Conservation (phyloP, 1,140 invertebrate species). For the Dryas iulia region DNA sequence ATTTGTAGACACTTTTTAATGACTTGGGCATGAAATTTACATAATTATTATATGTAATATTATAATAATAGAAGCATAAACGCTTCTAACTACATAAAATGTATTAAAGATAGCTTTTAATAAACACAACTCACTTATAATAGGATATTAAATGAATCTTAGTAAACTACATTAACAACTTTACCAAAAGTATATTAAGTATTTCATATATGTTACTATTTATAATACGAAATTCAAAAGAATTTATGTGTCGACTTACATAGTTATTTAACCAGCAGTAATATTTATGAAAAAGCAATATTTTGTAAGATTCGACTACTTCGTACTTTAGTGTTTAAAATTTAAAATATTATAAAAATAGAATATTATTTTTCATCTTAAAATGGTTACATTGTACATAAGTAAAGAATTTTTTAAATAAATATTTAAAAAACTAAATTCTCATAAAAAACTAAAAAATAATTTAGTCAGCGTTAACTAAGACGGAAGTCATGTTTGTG, state of each 20-base stretch:
- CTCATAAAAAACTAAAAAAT: not conserved
- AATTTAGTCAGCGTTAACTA: not conserved
- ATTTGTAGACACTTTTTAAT: too few species aligned
- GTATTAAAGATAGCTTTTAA: too few species aligned
- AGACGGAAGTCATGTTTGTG: slow-evolving; percentile 39
- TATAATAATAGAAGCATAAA: too few species aligned
- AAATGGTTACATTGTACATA: too few species aligned
- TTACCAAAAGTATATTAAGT: not conserved
- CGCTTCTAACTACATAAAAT: too few species aligned
- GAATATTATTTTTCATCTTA: not conserved
- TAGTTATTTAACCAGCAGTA: not conserved
- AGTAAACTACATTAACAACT: too few species aligned
- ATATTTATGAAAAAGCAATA: not conserved
- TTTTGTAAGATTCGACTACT: not conserved
- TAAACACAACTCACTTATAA: too few species aligned
- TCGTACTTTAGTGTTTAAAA: not conserved
- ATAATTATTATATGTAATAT: too few species aligned
- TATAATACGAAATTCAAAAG: not conserved
- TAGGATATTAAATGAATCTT: too few species aligned
- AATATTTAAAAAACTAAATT: not conserved
- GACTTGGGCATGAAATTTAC: too few species aligned
- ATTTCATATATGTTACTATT: not conserved
- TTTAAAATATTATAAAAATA: not conserved
- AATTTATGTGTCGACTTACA: not conserved
- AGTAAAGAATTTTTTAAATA: too few species aligned